Conservation (phyloP, 2,797 vertebrate genomes). For the Pteronotus mesoamericanus region DNA sequence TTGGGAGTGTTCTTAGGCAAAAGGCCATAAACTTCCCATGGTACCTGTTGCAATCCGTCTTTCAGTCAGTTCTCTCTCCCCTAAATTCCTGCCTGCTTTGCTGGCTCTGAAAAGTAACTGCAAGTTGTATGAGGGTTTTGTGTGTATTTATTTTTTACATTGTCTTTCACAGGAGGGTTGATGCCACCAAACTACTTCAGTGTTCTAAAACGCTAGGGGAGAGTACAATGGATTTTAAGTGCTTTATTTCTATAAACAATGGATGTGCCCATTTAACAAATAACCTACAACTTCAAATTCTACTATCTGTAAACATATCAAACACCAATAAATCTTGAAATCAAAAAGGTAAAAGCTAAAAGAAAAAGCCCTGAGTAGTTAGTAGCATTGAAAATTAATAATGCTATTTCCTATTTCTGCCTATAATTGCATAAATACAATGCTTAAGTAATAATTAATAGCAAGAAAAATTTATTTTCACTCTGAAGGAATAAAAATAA, state of each 20-base stretch:
- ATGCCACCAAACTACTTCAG: not conserved
- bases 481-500: not conserved
- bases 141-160: not conserved
- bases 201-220: not conserved
- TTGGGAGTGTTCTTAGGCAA: not conserved
- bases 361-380: not conserved
- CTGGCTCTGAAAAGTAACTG: not conserved
- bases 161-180: not conserved
- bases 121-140: not conserved
- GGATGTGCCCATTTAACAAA: not conserved
- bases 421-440: not conserved
- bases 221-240: not conserved
- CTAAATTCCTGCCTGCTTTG: not conserved
- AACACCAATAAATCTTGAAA: not conserved
- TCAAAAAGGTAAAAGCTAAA: not conserved
- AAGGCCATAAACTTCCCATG: not conserved
- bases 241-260: not conserved
- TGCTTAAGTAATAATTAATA: not conserved
- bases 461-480: not conserved
- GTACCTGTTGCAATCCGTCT: not conserved
- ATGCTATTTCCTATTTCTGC: not conserved
- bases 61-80: not conserved
- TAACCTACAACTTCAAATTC: not conserved
- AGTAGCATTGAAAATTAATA: not conserved
- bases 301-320: not conserved